A percentile compares a stretch with the other conserved stretches of the same genome.
phyloP scores from a whole-genome alignment of 2,113 vertebrate genomes.

The Struthidea cinerea region DNA sequence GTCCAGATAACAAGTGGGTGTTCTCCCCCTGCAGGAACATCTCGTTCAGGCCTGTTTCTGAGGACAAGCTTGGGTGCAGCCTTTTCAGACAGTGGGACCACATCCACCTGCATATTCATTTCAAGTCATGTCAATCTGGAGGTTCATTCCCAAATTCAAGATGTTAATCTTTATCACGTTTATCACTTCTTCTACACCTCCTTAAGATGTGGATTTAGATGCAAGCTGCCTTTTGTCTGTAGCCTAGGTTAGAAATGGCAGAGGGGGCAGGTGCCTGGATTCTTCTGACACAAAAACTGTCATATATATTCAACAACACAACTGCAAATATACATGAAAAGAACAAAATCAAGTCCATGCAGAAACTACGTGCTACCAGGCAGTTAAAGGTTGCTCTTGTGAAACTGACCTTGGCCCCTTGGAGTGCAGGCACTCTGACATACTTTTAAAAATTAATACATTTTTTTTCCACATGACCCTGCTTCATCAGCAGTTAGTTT shows the following conservation, averaged over 20 bases:
- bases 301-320: not conserved
- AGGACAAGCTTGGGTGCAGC: not conserved
- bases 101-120: not conserved
- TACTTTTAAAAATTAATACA: not conserved
- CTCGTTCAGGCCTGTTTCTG: not conserved
- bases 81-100: not conserved
- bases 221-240: not conserved
- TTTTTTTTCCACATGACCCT: not conserved
- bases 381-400: not conserved
- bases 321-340: not conserved
- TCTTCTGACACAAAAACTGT: not conserved
- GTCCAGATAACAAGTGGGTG: not conserved
- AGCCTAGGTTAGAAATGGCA: not conserved
- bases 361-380: not conserved
- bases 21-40: not conserved
- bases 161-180: not conserved
- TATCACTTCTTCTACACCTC: not conserved
- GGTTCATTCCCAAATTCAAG: not conserved
- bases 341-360: not conserved
- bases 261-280: not conserved
- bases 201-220: not conserved
- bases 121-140: not conserved
- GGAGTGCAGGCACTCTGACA: not conserved
- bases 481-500: not conserved
- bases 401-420: not conserved